Evolutionary conservation across 2,888 invertebrate genomes (phyloP).

Genomic region (Hydroisotoma schaefferi): DNA sequence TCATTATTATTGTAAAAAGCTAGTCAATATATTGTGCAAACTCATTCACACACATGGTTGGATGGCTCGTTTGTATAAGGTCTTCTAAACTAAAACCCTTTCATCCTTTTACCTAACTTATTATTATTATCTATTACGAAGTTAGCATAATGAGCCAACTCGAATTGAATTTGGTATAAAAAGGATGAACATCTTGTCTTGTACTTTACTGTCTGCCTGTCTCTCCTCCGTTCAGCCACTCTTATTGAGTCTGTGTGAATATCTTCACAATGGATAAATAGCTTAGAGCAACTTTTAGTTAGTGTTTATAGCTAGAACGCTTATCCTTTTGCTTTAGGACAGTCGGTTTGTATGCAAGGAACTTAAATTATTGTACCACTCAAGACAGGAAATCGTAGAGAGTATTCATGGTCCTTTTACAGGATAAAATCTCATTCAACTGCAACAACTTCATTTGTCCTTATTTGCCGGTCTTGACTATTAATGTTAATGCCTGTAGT

Average conservation of each 20-base stretch:
- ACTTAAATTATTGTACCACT: background rate
- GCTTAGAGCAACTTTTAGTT: too few species aligned
- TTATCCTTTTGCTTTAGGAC: too few species aligned
- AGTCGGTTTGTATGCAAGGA: too few species aligned
- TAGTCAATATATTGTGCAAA: conserved; percentile 8
- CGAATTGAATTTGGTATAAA: conserved; percentile 7
- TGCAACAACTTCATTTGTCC: conserved; percentile 10
- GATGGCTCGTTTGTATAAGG: conserved; percentile 8
- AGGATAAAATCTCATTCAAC: conserved; percentile 2
- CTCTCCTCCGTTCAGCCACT: background rate
- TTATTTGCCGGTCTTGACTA: background rate
- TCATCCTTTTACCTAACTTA: background rate
- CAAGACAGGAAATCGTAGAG: background rate
- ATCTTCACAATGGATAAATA: too few species aligned
- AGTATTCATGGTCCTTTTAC: background rate
- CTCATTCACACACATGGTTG: conserved; percentile 10
- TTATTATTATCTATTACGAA: conserved; percentile 3
- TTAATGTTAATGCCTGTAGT: conserved; percentile 1
- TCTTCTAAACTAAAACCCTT: too few species aligned
- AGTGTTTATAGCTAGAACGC: too few species aligned
- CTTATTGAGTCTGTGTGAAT: too few species aligned
- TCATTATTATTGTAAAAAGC: background rate
- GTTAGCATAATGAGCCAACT: conserved; percentile 9
- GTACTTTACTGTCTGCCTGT: conserved; percentile 1
- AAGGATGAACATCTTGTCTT: conserved; percentile 4